These are phyloP conservation scores for Melinopterus prodromus DNA, from an alignment of 2,888 invertebrate species.

Conservation along the genomic window DNA sequence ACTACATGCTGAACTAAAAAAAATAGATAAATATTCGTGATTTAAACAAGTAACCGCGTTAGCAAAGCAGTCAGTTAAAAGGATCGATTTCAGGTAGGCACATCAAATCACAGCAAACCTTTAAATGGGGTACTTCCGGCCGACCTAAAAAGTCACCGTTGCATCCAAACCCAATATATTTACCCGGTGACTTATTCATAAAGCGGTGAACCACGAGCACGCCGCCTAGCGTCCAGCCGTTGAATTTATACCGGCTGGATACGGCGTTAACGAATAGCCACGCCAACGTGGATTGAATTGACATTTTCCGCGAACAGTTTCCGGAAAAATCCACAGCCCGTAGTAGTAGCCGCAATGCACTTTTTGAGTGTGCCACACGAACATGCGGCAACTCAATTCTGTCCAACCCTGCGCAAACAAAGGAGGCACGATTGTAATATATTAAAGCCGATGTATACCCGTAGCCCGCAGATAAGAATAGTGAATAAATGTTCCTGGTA, in stretches of 20 bases:
- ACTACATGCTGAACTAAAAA: neutral
- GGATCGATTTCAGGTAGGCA: neutral
- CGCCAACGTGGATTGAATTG: neutral
- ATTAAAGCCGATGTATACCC: neutral
- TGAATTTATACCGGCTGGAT: neutral
- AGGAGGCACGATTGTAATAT: neutral
- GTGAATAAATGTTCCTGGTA: neutral
- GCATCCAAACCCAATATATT: neutral
- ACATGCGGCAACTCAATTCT: neutral
- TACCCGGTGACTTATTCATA: neutral
- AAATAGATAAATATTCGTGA: neutral
- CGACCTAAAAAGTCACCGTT: neutral
- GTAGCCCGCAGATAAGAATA: neutral
- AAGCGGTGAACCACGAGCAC: neutral
- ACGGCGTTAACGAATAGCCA: neutral
- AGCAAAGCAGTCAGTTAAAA: neutral
- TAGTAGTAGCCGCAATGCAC: neutral
- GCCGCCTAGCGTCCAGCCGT: neutral
- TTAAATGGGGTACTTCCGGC: neutral
- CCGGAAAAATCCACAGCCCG: neutral
- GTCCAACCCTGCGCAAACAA: neutral
- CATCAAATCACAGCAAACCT: neutral
- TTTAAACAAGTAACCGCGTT: neutral
- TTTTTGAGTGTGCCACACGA: slow-evolving; percentile 4
- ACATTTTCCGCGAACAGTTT: neutral